A percentile compares a stretch with the other conserved stretches of the same genome.
Conservation (phyloP, 2,888 invertebrate genomes). For the Leucoma salicis region DNA sequence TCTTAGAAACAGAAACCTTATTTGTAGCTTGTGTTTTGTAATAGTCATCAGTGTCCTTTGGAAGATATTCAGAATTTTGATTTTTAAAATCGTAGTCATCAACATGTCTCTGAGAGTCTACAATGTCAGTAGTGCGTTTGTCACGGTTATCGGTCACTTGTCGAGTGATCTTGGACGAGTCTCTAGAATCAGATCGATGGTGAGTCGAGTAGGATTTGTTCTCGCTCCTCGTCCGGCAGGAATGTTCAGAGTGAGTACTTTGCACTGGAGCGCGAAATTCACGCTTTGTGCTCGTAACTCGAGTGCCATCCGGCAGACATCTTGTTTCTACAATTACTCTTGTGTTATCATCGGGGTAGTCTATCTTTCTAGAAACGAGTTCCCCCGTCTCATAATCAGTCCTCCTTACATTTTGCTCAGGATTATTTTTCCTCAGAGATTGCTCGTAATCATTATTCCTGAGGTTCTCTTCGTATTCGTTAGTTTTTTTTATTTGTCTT, state of each 20-base stretch:
- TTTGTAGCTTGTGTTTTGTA: neutral
- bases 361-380: conserved; percentile 80
- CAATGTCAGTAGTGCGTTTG: conserved; percentile 46
- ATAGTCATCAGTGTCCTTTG: conserved; percentile 11
- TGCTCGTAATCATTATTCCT: conserved; percentile 35
- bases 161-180: conserved; percentile 47
- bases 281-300: conserved; percentile 85
- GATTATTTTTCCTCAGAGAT: conserved; percentile 20
- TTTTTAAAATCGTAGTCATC: conserved; percentile 60
- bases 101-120: conserved; percentile 60
- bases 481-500: conserved; percentile 40
- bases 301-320: conserved; percentile 85
- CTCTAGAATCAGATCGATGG: conserved; percentile 47
- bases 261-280: conserved; percentile 80
- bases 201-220: conserved; percentile 53
- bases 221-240: conserved; percentile 50
- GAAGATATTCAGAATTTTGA: conserved; percentile 37
- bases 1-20: conserved; percentile 1
- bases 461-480: conserved; percentile 43
- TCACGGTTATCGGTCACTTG: conserved; percentile 46
- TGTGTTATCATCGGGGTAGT: conserved; percentile 85
- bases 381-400: conserved; percentile 62
- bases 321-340: conserved; percentile 86
- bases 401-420: conserved; percentile 43
- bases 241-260: conserved; percentile 57